Conservation (phyloP, 2,797 vertebrate genomes). For the Thamnophis elegans region DNA sequence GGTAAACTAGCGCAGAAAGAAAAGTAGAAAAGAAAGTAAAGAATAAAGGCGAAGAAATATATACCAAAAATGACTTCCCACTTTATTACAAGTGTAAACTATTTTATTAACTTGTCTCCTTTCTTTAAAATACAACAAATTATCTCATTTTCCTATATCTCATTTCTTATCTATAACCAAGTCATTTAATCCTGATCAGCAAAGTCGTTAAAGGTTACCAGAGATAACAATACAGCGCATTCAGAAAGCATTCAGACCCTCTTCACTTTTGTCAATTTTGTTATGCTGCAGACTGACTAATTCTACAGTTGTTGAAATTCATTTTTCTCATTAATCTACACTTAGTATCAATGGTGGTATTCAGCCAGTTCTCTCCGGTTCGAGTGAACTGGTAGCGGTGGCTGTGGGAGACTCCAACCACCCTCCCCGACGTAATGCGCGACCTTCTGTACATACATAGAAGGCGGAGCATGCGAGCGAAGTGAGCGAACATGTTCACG, state of each 20-base stretch:
- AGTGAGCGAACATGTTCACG: no score
- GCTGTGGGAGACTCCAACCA: no score
- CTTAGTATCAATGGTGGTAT: not conserved
- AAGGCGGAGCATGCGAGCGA: no score
- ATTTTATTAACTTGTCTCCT: not conserved
- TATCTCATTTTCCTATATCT: not conserved
- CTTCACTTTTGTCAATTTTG: no score
- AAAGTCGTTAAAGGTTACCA: not conserved
- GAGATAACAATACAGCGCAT: not conserved
- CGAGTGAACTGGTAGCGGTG: no score
- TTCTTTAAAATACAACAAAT: not conserved
- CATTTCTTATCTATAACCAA: not conserved
- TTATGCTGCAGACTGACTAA: no score
- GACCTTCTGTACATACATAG: no score
- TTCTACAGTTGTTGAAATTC: not conserved
- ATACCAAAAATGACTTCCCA: not conserved
- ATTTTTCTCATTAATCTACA: not conserved
- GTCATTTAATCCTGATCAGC: not conserved
- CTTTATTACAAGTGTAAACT: not conserved
- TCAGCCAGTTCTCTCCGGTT: no score
- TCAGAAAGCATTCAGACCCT: no score
- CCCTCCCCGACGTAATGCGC: no score
- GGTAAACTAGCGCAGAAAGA: not conserved
- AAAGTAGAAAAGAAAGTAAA: not conserved
- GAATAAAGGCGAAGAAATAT: not conserved